phyloP scores from a whole-genome alignment of 2,113 vertebrate species.

The Ciconia boyciana region DNA sequence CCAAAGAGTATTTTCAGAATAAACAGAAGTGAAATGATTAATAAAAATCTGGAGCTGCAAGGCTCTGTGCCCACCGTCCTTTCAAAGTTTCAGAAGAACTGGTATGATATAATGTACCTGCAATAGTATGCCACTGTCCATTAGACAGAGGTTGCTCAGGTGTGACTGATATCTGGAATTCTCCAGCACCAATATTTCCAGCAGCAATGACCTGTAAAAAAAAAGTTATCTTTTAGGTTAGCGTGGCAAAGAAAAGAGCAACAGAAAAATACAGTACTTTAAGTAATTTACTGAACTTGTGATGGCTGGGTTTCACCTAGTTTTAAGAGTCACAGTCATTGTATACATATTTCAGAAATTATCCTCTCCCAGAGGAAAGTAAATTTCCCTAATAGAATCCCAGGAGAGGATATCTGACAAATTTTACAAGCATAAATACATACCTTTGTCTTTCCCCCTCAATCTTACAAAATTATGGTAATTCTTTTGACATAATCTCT shows the following conservation, averaged over 20 bases:
- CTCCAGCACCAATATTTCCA: slow-evolving; percentile 77
- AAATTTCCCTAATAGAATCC: neutral
- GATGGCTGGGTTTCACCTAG: neutral
- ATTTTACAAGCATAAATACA: neutral
- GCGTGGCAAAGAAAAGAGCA: neutral
- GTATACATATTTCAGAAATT: neutral
- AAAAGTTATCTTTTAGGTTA: neutral
- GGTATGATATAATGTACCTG: slow-evolving; percentile 73
- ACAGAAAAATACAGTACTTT: neutral
- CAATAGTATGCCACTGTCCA: slow-evolving; percentile 87
- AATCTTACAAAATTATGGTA: neutral
- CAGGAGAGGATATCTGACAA: neutral
- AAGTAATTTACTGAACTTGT: neutral
- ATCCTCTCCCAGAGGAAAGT: neutral
- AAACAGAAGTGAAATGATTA: neutral
- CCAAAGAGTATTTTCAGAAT: neutral
- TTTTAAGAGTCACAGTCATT: neutral
- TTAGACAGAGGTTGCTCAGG: slow-evolving; percentile 81
- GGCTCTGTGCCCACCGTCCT: neutral
- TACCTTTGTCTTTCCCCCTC: neutral
- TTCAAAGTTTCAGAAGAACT: neutral
- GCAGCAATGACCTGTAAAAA: slow-evolving; percentile 81
- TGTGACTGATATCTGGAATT: slow-evolving; percentile 78
- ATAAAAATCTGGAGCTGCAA: neutral
- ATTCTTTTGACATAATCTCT: neutral